phyloP scores from a whole-genome alignment of 2,113 vertebrate genomes.

The Merops nubicus region DNA sequence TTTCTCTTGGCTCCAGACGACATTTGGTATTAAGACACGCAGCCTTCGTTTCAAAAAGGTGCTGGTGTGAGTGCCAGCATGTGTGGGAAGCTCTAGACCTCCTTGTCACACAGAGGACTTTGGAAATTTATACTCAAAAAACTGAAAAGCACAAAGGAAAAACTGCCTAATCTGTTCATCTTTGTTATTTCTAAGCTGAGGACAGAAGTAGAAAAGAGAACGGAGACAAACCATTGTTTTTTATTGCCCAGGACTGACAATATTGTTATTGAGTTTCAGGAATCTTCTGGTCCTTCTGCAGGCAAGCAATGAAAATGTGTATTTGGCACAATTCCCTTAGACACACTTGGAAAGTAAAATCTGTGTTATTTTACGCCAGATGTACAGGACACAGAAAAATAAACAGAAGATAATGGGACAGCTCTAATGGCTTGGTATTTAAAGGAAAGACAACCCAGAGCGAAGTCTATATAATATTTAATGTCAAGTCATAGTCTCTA shows the following conservation, averaged over 20 bases:
- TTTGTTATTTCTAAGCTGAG: not conserved
- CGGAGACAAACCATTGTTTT: not conserved
- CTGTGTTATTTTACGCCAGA: not conserved
- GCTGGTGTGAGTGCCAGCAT: not conserved
- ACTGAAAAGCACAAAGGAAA: not conserved
- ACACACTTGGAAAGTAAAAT: constrained; percentile 14
- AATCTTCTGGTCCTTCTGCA: not conserved
- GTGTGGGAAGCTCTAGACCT: not conserved
- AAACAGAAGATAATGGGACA: not conserved
- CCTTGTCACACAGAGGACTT: not conserved
- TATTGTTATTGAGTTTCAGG: not conserved
- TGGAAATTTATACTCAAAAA: not conserved
- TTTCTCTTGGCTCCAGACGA: not conserved
- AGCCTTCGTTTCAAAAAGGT: not conserved
- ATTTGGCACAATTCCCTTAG: constrained; percentile 5
- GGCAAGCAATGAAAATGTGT: not conserved
- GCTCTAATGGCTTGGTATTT: not conserved
- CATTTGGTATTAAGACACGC: not conserved
- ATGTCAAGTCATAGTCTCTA: constrained; percentile 33
- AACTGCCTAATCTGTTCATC: not conserved
- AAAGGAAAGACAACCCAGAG: not conserved
- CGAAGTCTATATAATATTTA: constrained; percentile 13
- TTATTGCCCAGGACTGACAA: not conserved
- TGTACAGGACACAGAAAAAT: not conserved
- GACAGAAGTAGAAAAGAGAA: not conserved